phyloP scores from a whole-genome alignment of 2,113 vertebrate species.

The Fukomys damarensis region DNA sequence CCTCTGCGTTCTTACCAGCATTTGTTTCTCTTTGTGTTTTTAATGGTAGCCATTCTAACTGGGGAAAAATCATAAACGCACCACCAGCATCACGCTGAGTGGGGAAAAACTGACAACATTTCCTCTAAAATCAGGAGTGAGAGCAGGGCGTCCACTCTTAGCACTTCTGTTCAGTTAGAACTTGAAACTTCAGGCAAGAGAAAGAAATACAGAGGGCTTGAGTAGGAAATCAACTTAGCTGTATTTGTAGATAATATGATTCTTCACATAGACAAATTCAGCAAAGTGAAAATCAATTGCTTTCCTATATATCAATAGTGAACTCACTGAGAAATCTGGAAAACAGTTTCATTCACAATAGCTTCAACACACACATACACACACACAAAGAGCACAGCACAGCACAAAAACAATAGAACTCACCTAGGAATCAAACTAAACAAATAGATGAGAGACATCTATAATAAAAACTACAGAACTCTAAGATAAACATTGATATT shows the following conservation, averaged over 20 bases:
- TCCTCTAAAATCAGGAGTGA: background rate
- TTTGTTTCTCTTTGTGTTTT: background rate
- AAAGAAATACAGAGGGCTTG: background rate
- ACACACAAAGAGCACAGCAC: too few species aligned
- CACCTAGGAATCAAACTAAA: background rate
- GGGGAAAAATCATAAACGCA: background rate
- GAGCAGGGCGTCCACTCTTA: background rate
- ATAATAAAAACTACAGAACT: background rate
- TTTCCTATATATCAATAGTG: background rate
- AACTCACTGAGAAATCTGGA: background rate
- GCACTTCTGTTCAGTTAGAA: background rate
- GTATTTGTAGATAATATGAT: background rate
- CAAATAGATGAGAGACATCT: background rate
- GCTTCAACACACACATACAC: background rate
- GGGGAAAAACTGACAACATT: background rate
- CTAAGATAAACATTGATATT: background rate
- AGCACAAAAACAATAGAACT: background rate
- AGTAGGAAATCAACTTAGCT: background rate
- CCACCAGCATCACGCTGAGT: background rate
- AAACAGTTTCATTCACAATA: background rate
- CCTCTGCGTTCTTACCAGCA: background rate
- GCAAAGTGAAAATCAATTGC: background rate
- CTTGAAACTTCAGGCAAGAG: background rate
- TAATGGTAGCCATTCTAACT: background rate
- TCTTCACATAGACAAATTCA: background rate